Evolutionary conservation across 1,140 invertebrate species (phyloP).

Genomic region (Drosophila guanche): DNA sequence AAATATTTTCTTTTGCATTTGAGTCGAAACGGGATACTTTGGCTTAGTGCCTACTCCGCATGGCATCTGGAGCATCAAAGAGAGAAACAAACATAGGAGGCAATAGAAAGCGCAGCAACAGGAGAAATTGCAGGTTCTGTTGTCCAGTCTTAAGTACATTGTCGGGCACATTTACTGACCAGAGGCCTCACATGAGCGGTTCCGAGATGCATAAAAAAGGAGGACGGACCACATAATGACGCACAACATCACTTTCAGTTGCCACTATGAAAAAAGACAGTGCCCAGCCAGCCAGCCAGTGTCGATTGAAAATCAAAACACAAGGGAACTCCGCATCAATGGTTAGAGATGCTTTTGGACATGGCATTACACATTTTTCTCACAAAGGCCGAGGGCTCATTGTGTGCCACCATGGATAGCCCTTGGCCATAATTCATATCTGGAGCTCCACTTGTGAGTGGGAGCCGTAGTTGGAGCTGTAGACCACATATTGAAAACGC

Average conservation of each 20-base stretch:
- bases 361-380: slow-evolving; percentile 40
- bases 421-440: slow-evolving; percentile 48
- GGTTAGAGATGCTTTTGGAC: no score
- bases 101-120: slow-evolving; percentile 1
- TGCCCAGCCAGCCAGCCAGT: slow-evolving; percentile 10
- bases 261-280: slow-evolving; percentile 53
- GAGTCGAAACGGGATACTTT: slow-evolving; percentile 9
- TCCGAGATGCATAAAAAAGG: slow-evolving; percentile 35
- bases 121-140: slow-evolving; percentile 10
- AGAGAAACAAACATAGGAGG: slow-evolving; percentile 29
- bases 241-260: not conserved
- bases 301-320: slow-evolving; percentile 56
- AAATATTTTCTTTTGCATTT: slow-evolving; percentile 52
- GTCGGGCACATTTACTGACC: slow-evolving; percentile 1
- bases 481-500: slow-evolving; percentile 38
- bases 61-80: slow-evolving; percentile 24
- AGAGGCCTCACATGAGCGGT: slow-evolving; percentile 8
- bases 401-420: slow-evolving; percentile 41
- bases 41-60: not conserved
- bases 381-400: slow-evolving; percentile 44
- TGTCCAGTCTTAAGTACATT: slow-evolving; percentile 42
- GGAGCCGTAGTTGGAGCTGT: slow-evolving; percentile 3
- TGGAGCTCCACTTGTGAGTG: slow-evolving; percentile 32
- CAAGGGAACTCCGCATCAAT: slow-evolving; percentile 13
- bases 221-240: no score